Evolutionary conservation across 2,888 invertebrate genomes (phyloP).

Genomic region (Smittia sp.): DNA sequence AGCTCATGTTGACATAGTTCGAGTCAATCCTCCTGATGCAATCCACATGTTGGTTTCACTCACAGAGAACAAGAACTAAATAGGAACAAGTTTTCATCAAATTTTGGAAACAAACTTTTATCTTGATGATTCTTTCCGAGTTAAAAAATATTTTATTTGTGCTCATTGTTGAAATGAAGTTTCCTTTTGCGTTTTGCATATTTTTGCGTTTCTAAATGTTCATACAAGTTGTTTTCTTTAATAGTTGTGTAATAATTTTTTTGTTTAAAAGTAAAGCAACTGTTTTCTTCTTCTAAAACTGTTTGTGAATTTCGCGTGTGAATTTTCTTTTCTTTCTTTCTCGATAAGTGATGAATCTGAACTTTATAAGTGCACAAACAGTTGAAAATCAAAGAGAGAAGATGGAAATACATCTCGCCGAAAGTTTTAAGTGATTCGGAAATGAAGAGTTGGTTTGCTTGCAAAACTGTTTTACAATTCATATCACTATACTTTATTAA

Average conservation of each 20-base stretch:
- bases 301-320: slow-evolving; percentile 31
- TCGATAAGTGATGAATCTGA: slow-evolving; percentile 1
- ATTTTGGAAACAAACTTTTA: slow-evolving; percentile 3
- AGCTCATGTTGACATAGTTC: too few species aligned
- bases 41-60: not conserved
- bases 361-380: slow-evolving; percentile 1
- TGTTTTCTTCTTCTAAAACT: slow-evolving; percentile 13
- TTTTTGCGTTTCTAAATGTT: not conserved
- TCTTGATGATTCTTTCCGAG: not conserved
- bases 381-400: not conserved
- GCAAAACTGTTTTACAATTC: slow-evolving; percentile 7
- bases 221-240: not conserved
- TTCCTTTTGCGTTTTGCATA: not conserved
- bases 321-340: slow-evolving; percentile 7
- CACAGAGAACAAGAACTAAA: not conserved
- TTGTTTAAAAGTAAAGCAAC: slow-evolving; percentile 22
- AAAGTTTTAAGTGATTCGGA: not conserved
- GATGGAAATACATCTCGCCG: not conserved
- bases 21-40: too few species aligned
- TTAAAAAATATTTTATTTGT: slow-evolving; percentile 8
- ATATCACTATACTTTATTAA: slow-evolving; percentile 31
- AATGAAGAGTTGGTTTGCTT: not conserved
- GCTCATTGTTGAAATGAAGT: slow-evolving; percentile 1
- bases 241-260: slow-evolving; percentile 27
- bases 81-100: slow-evolving; percentile 2